Evolutionary conservation across 1,140 invertebrate genomes (phyloP), one percentile per base, ranked within the genome.

Genomic region (Atta colombica): DNA sequence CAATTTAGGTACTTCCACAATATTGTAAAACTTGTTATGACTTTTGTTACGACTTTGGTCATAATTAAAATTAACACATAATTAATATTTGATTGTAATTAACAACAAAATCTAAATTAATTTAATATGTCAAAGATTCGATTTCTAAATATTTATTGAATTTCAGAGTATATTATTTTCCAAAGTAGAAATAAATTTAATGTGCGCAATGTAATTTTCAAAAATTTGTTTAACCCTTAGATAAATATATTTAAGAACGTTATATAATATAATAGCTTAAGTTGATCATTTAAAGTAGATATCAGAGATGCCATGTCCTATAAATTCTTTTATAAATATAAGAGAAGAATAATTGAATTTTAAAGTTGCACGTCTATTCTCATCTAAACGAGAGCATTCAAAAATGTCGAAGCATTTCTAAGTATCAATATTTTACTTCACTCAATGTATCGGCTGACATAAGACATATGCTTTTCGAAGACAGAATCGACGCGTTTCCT

Each of bases 381-480:
- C 18, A 16, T 12, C 21, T 16, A 49, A 49, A 61, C 18, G 31
- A 49, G 39, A 21, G 45, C 25, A 82, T 61, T 45, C 39, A 3
- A 18, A 74, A 61, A 74, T 74, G 68, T 74, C 80, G 14, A 61
- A 74, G 58, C 39, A 49, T 61, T 61, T 49, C 25, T 10, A 8
- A 60, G 6, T 60, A 74, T 82, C 39, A 82, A 82, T 82, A 82
- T 82, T 72, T 82, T 49, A 55, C 49, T 74, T 74, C 58, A 21
- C 68, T 49, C 53, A 51, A 74, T 49, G 39, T 72, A 60, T 21
- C 39, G 39, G 18, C 14, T 74, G 80, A 69, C 68, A 25, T 81
- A 69, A 81, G 65, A 81, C 65, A 72, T 53, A 82, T 82, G 58
- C 55, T 74, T 60, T 61, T 61, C 31, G 8, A 84, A 84, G 58